Conservation (phyloP, 2,797 vertebrate species). For the Glossophaga mutica region DNA sequence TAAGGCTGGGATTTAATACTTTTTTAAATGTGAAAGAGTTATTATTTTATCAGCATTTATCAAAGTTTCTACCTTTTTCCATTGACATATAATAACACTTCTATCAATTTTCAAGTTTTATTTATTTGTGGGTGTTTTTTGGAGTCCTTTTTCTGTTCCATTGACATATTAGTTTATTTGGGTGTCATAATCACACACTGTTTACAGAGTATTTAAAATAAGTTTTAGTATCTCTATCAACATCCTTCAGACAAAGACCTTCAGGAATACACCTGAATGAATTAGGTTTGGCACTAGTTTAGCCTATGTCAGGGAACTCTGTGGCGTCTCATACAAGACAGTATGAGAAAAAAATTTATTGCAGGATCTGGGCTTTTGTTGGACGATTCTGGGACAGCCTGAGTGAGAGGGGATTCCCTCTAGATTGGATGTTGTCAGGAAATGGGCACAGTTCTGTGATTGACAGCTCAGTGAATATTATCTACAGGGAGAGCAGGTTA, state of each 20-base stretch:
- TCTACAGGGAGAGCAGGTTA: neutral
- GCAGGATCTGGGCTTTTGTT: neutral
- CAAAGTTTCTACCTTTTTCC: neutral
- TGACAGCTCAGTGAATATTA: neutral
- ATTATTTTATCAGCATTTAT: neutral
- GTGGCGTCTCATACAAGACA: neutral
- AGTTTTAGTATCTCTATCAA: neutral
- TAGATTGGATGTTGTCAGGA: neutral
- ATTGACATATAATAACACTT: neutral
- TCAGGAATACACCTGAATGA: neutral
- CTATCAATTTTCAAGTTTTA: neutral
- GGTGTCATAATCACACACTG: neutral
- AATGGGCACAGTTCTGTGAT: neutral
- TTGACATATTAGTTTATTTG: neutral
- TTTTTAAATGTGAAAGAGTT: neutral
- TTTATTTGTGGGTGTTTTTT: neutral
- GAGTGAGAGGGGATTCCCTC: neutral
- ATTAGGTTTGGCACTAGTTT: neutral
- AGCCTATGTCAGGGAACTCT: neutral
- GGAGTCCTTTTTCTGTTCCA: neutral
- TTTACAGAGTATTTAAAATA: neutral
- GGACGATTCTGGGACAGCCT: neutral
- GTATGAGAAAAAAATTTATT: neutral
- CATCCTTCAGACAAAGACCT: neutral
- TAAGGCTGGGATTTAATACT: neutral